Base-by-base conservation (phyloP, 1,140 invertebrate genomes). In the Trigoniulus corallinus region DNA sequence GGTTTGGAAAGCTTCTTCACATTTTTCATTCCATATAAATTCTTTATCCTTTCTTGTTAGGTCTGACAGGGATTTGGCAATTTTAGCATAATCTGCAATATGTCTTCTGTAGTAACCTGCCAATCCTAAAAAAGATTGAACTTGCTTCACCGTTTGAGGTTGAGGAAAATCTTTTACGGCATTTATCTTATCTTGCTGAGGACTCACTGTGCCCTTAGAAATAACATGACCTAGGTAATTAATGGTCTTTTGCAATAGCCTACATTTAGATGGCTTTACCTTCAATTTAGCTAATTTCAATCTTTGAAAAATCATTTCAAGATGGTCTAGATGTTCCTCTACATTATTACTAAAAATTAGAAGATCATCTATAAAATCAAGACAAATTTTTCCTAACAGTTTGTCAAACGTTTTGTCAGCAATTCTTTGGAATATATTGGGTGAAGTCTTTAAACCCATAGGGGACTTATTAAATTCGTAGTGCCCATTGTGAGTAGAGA, bases 71-170 rank as follows among this genome's bases (percentile, higher is more conserved):
- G 57, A 55, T 15, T 51, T 44, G 2, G 56, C 50, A 2, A 61
- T 52, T 23, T 50, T 25, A 0, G 57, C 50, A 47, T 56, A 61
- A 37, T 55, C 49, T 37, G 51, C 22, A 15, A 68, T 63, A 51
- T 64, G 64, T n/a, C 58, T 51, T n/a, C 67, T 46, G 49, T 63
- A 69, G 45, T 67, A 69, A 10, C 57, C 55, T 1, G 57, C 49
- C 29, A 67, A 34, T 2, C 64, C 65, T 2, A 67, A 40, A 50
- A 67, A 64, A 0, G 53, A 53, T 50, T 56, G 49, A 2, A 59
- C 34, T 23, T 55, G 48, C 21, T 55, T 48, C 26, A 51, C 20
- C 45, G 52, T 55, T 24, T 20, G 57, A n/a, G 54, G 54, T 2
- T 2, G 20, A 15, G 47, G 48, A 7, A 45, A 54, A 13, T 56